Percentiles rank a stretch among this genome's conserved stretches.
Evolutionary conservation across 2,797 vertebrate genomes (phyloP).

Genomic region (Bradypus variegatus): DNA sequence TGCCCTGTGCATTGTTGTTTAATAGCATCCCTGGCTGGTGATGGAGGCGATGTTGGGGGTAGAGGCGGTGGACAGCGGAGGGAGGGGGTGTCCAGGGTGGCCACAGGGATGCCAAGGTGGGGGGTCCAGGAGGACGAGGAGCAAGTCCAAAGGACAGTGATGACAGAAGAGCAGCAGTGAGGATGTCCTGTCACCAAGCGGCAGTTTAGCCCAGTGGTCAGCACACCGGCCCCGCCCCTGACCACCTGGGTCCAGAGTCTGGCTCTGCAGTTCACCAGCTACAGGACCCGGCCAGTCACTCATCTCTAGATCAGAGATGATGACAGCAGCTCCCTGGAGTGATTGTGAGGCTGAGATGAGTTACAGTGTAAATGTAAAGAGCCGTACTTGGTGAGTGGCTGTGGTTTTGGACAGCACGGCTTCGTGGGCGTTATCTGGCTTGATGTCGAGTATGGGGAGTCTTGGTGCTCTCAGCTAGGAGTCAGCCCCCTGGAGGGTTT

Average conservation of each 20-base stretch:
- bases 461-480: background rate
- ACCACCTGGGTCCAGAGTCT: background rate
- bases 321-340: background rate
- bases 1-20: too few species aligned
- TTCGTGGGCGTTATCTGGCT: background rate
- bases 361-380: too few species aligned
- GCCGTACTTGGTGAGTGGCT: accelerated
- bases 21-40: background rate
- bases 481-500: background rate
- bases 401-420: too few species aligned
- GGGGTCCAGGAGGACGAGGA: background rate
- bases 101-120: background rate
- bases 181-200: background rate
- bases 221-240: background rate
- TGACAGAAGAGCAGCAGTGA: background rate
- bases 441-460: background rate
- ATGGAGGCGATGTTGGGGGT: too few species aligned
- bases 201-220: background rate
- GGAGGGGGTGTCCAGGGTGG: background rate
- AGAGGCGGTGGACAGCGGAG: background rate
- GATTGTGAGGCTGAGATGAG: background rate
- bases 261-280: background rate
- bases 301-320: background rate
- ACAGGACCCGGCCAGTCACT: background rate
- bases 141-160: background rate